phyloP scores from a whole-genome alignment of 2,113 vertebrate species.

The Casuarius casuarius region DNA sequence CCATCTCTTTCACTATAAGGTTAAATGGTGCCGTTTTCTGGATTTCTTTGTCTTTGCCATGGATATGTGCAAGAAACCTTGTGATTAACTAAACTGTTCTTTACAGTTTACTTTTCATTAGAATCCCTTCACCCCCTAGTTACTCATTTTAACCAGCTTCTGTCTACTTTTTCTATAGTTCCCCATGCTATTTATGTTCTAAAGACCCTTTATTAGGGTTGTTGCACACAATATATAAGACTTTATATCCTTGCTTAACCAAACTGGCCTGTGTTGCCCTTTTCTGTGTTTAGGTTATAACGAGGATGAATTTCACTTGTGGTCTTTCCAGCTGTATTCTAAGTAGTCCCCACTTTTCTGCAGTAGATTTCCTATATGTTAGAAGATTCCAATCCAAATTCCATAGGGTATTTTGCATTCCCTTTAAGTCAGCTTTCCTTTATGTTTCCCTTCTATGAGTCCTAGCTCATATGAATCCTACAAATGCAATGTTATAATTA shows the following conservation, averaged over 20 bases:
- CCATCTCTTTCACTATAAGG: not conserved
- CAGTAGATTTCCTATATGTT: slow-evolving; percentile 59
- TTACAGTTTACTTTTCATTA: slow-evolving; percentile 36
- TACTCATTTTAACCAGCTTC: slow-evolving; percentile 54
- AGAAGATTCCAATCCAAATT: slow-evolving; percentile 65
- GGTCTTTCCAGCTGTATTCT: slow-evolving; percentile 66
- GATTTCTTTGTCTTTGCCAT: not conserved
- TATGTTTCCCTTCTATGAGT: slow-evolving; percentile 39
- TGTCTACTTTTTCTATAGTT: slow-evolving; percentile 46
- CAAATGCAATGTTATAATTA: slow-evolving; percentile 70
- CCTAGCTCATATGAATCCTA: slow-evolving; percentile 58
- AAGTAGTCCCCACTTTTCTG: slow-evolving; percentile 60
- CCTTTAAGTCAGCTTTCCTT: slow-evolving; percentile 61
- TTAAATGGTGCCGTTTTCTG: not conserved
- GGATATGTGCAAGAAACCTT: not conserved
- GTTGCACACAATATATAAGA: not conserved
- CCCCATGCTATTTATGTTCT: slow-evolving; percentile 45
- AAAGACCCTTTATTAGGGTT: slow-evolving; percentile 40
- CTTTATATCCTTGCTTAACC: slow-evolving; percentile 45
- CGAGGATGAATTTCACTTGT: slow-evolving; percentile 67
- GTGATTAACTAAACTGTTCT: slow-evolving; percentile 8
- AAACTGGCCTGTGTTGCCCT: slow-evolving; percentile 35
- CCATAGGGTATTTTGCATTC: slow-evolving; percentile 63
- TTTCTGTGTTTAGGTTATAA: slow-evolving; percentile 64
- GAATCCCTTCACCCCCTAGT: slow-evolving; percentile 4